phyloP scores from a whole-genome alignment of 2,113 vertebrate genomes.

The Rhinolophus sinicus region DNA sequence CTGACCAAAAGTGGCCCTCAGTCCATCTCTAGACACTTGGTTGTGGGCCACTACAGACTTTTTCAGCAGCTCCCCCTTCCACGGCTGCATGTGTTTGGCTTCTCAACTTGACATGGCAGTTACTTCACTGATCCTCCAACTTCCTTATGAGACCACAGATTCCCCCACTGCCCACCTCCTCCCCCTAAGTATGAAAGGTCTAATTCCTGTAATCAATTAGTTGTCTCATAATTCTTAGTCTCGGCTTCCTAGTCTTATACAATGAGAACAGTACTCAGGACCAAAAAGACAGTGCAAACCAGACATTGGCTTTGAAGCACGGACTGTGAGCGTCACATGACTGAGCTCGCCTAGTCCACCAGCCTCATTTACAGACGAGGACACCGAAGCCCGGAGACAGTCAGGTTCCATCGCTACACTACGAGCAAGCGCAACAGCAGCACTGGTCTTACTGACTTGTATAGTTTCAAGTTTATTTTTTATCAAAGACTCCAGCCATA shows the following conservation, averaged over 20 bases:
- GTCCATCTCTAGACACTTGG: neutral
- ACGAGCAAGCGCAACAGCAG: neutral
- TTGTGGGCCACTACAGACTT: neutral
- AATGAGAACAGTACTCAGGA: neutral
- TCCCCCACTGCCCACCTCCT: accelerated
- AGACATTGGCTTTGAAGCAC: neutral
- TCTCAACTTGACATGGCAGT: neutral
- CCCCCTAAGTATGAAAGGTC: neutral
- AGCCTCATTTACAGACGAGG: neutral
- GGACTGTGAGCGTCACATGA: neutral
- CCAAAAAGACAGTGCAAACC: neutral
- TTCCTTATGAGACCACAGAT: neutral
- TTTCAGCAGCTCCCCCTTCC: neutral
- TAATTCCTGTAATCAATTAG: neutral
- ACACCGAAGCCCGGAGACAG: neutral
- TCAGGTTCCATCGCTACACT: neutral
- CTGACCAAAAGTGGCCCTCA: neutral
- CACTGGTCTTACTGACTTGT: neutral
- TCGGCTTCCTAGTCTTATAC: neutral
- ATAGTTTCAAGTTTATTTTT: neutral
- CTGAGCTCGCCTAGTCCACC: neutral
- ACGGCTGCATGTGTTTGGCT: neutral
- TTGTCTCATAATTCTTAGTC: neutral
- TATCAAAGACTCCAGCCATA: neutral
- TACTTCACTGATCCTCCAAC: neutral